Conservation (phyloP, 2,888 invertebrate genomes). For the Caenorhabditis drosophilae region DNA sequence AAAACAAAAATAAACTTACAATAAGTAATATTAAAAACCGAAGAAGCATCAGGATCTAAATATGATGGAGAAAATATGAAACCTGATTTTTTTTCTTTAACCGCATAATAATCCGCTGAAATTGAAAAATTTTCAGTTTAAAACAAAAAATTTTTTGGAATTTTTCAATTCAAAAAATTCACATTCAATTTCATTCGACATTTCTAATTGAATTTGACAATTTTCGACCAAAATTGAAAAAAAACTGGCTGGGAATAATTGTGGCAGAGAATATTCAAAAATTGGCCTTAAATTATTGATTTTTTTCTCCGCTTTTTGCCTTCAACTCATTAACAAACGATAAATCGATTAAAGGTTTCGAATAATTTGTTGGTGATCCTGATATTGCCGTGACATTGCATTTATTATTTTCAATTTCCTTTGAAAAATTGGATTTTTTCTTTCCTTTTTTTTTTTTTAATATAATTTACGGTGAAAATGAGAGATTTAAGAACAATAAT, state of each 20-base stretch:
- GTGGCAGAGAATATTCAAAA: conserved; percentile 8
- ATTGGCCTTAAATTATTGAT: background rate
- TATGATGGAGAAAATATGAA: conserved; percentile 28
- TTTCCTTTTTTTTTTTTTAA: too few relatives aligned
- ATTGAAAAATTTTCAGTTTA: background rate
- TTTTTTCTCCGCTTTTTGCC: background rate
- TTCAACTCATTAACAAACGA: background rate
- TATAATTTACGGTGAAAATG: background rate
- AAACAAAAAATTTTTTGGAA: background rate
- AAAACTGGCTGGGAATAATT: conserved; percentile 22
- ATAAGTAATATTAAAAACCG: conserved; percentile 23
- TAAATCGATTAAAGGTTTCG: conserved; percentile 10
- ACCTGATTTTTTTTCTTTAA: conserved; percentile 5
- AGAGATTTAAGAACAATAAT: background rate
- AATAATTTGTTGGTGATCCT: conserved; percentile 14
- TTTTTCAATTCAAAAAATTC: too few relatives aligned
- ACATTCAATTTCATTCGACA: too few relatives aligned
- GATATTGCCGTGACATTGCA: conserved; percentile 8
- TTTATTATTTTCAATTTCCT: background rate
- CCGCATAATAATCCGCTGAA: conserved; percentile 8
- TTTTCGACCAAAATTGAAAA: conserved; percentile 21
- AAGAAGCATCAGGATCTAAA: conserved; percentile 5
- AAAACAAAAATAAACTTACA: conserved; percentile 2
- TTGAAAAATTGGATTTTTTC: too few relatives aligned
- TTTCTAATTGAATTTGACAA: conserved; percentile 9